Percentiles rank a stretch among this genome's conserved stretches.
phyloP scores from a whole-genome alignment of 2,888 invertebrate species.

The Eupithecia subfuscata region DNA sequence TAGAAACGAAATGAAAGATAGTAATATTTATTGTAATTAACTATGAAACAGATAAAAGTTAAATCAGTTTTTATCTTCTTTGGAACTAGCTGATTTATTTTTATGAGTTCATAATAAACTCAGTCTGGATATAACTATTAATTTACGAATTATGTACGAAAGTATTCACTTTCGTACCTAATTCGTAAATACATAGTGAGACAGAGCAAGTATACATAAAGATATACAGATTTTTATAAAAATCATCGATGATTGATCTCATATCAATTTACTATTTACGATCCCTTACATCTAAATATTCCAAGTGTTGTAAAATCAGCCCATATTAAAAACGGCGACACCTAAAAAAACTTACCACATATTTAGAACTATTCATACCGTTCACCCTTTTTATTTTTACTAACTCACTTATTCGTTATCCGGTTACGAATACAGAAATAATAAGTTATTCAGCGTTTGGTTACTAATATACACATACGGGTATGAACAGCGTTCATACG shows the following conservation, averaged over 20 bases:
- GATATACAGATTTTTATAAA: no score
- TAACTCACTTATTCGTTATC: neutral
- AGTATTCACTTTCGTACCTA: no score
- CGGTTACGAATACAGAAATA: neutral
- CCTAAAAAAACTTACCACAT: no score
- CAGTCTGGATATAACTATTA: neutral
- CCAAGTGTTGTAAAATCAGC: neutral
- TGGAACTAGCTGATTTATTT: neutral
- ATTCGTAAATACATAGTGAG: no score
- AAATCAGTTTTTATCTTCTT: neutral
- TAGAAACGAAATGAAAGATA: neutral
- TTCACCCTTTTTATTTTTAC: neutral
- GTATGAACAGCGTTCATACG: conserved; percentile 13
- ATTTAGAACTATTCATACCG: neutral
- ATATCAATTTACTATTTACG: no score
- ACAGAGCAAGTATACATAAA: no score
- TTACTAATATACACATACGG: neutral
- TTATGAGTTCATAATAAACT: neutral
- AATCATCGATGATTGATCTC: no score
- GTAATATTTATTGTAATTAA: neutral
- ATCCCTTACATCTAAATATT: neutral
- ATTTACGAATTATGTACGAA: neutral
- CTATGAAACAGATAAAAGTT: neutral
- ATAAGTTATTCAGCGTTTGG: neutral
- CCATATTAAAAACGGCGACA: neutral